Evolutionary conservation across 2,888 invertebrate genomes (phyloP).

Genomic region (Artemia sp.): DNA sequence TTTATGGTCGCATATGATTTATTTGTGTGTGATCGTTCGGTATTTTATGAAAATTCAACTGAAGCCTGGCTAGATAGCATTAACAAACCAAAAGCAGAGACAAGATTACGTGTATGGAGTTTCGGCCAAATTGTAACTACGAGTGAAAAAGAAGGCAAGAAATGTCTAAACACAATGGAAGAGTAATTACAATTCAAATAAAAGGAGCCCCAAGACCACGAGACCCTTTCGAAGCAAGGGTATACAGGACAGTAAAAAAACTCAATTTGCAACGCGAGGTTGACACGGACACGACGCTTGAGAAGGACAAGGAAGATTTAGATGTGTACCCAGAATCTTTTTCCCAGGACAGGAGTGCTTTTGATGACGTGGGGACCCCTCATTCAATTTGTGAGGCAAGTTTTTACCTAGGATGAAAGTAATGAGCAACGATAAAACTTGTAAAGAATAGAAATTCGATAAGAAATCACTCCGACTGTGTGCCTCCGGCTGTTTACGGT

Average conservation of each 20-base stretch:
- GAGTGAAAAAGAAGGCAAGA: background rate
- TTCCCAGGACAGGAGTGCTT: slow-evolving; percentile 1
- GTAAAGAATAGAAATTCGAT: no score
- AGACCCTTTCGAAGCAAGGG: background rate
- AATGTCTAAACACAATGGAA: background rate
- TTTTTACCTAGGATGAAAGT: background rate
- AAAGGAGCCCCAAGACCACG: background rate
- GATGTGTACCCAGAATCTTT: background rate
- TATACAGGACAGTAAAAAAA: background rate
- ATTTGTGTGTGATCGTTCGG: background rate
- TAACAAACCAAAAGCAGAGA: background rate
- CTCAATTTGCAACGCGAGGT: background rate
- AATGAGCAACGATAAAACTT: background rate
- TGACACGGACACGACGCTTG: background rate
- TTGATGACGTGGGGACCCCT: background rate
- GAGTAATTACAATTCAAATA: background rate
- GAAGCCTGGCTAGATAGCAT: background rate
- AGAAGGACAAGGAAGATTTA: background rate
- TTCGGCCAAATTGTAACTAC: background rate
- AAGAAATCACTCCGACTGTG: no score
- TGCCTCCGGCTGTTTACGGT: no score
- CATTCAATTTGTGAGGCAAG: background rate
- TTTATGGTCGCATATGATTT: background rate
- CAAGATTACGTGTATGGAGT: background rate
- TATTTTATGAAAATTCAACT: background rate